These are phyloP conservation scores for Antheraea pernyi DNA, from an alignment of 1,140 invertebrate species.

Conservation along the genomic window DNA sequence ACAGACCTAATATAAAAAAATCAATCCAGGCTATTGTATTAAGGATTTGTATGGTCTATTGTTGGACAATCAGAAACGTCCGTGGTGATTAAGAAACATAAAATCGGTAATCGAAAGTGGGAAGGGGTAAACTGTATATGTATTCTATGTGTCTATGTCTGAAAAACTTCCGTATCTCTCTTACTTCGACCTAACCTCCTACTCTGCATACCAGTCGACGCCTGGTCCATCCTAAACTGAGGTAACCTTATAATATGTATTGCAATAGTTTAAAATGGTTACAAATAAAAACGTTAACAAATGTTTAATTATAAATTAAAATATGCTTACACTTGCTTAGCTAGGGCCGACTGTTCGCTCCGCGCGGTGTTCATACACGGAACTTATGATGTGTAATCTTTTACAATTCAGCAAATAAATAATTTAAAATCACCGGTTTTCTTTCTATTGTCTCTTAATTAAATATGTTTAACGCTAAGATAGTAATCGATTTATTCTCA, in stretches of 20 bases:
- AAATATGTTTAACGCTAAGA: slow-evolving; percentile 72
- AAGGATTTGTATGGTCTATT: slow-evolving; percentile 42
- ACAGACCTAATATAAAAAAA: slow-evolving; percentile 61
- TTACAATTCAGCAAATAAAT: slow-evolving; percentile 68
- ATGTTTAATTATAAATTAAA: slow-evolving; percentile 72
- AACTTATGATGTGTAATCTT: slow-evolving; percentile 67
- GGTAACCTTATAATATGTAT: slow-evolving; percentile 70
- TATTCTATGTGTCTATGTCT: slow-evolving; percentile 65
- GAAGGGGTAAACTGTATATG: slow-evolving; percentile 55
- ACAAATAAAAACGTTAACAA: slow-evolving; percentile 75
- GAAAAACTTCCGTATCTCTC: slow-evolving; percentile 55
- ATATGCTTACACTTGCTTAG: slow-evolving; percentile 76
- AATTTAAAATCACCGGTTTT: slow-evolving; percentile 45
- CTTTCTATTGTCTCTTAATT: slow-evolving; percentile 63
- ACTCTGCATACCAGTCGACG: slow-evolving; percentile 73
- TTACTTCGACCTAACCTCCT: slow-evolving; percentile 61
- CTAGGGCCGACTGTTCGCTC: slow-evolving; percentile 63
- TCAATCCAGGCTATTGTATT: slow-evolving; percentile 71
- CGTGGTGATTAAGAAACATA: slow-evolving; percentile 60
- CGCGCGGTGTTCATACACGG: slow-evolving; percentile 49
- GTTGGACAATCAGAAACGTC: background rate
- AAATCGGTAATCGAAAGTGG: slow-evolving; percentile 59
- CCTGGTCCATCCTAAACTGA: slow-evolving; percentile 77
- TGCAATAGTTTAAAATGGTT: slow-evolving; percentile 75
- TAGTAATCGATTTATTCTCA: slow-evolving; percentile 57